Evolutionary conservation across 1,140 invertebrate species (phyloP).

Genomic region (Cryptotermes secundus): DNA sequence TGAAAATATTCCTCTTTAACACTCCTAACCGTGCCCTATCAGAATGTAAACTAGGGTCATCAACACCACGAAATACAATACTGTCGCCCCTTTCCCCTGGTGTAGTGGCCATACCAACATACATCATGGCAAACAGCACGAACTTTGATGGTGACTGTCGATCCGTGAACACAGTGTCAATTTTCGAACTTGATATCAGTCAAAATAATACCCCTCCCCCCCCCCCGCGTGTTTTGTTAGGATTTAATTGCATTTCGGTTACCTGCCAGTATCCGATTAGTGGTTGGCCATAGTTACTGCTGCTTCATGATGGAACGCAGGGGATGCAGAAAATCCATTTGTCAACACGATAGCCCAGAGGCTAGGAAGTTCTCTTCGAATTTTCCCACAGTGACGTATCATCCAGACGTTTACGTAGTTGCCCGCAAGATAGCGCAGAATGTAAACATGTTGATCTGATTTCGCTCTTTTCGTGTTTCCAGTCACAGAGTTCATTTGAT

Average conservation of each 20-base stretch:
- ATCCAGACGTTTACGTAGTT: neutral
- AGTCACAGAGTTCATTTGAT: too few relatives aligned
- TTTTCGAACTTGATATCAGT: neutral
- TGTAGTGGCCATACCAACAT: neutral
- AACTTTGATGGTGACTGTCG: neutral
- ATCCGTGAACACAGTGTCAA: neutral
- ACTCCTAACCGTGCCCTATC: neutral
- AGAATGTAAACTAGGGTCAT: neutral
- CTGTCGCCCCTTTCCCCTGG: neutral
- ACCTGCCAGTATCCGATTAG: neutral
- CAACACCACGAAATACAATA: neutral
- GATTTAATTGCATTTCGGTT: neutral
- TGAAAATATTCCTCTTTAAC: neutral
- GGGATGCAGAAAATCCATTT: conserved; percentile 3
- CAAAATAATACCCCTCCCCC: neutral
- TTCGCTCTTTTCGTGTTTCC: neutral
- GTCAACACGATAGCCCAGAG: neutral
- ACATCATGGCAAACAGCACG: neutral
- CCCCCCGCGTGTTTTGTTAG: neutral
- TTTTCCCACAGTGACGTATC: neutral
- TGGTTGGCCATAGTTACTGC: neutral
- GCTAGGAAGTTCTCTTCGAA: neutral
- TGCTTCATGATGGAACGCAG: neutral
- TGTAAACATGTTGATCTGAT: neutral
- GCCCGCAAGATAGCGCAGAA: neutral